These are phyloP conservation scores for Cavia aperea DNA, from an alignment of 2,113 vertebrate species.

Conservation along the genomic window DNA sequence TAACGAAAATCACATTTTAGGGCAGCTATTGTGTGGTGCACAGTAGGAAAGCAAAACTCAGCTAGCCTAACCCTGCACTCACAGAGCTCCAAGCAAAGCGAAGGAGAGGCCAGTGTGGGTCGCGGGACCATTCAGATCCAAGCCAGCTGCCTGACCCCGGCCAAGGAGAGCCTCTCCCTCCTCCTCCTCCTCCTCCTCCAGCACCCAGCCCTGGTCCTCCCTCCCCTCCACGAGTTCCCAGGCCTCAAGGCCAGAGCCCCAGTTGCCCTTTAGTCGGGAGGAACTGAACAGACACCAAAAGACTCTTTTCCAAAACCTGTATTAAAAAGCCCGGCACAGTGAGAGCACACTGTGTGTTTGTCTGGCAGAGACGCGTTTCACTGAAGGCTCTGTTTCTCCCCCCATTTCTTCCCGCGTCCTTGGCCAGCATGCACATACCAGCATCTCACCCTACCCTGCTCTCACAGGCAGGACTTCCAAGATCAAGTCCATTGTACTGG, in stretches of 20 bases:
- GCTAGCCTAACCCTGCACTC: neutral
- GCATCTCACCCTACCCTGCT: neutral
- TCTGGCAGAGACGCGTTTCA: conserved; percentile 34
- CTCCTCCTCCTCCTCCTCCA: accelerated
- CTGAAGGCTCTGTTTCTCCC: conserved; percentile 21
- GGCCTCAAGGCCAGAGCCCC: neutral
- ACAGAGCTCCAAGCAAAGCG: neutral
- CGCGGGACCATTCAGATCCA: neutral
- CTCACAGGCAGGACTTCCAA: neutral
- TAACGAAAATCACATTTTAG: neutral
- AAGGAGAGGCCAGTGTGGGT: accelerated
- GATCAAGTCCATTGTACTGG: neutral
- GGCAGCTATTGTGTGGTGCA: neutral
- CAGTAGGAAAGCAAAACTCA: neutral
- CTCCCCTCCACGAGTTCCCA: neutral
- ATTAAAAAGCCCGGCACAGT: neutral
- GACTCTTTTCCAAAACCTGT: neutral
- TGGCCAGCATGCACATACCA: neutral
- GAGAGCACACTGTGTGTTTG: conserved; percentile 16
- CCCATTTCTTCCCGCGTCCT: neutral
- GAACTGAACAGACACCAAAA: conserved; percentile 15
- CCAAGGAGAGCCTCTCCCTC: too few relatives aligned
- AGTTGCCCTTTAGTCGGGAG: neutral
- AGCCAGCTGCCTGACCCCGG: neutral
- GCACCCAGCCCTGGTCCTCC: neutral